A percentile compares a stretch with the other conserved stretches of the same genome.
Conservation (phyloP, 2,113 vertebrate genomes). For the Hypanus sabinus region DNA sequence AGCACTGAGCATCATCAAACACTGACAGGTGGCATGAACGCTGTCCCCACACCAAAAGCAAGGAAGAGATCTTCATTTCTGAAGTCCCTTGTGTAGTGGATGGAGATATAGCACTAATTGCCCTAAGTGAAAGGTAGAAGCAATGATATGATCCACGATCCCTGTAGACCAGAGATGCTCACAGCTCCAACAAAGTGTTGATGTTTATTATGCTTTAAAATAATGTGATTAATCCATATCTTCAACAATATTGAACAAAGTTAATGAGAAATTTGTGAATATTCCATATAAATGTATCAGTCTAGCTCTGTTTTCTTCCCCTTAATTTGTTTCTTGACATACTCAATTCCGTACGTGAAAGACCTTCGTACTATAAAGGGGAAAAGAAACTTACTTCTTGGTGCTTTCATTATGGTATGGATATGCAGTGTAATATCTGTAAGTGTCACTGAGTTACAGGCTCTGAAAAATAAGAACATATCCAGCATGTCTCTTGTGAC, state of each 20-base stretch:
- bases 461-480: not conserved
- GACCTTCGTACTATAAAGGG: not conserved
- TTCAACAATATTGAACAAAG: not conserved
- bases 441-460: not conserved
- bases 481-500: not conserved
- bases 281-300: not conserved
- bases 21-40: not conserved
- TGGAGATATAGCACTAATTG: not conserved
- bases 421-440: not conserved
- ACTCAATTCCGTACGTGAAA: not conserved
- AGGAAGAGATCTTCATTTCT: not conserved
- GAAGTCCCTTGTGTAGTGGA: not conserved
- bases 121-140: not conserved
- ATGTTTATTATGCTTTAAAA: not conserved
- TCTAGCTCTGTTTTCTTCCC: not conserved
- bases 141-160: not conserved
- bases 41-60: too few relatives aligned
- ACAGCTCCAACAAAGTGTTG: not conserved
- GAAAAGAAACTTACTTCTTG: not conserved
- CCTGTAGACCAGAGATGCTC: not conserved
- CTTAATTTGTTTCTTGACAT: not conserved
- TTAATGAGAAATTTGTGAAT: not conserved
- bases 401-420: not conserved
- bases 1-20: not conserved
- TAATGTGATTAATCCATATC: not conserved